Evolutionary conservation across 2,797 vertebrate species (phyloP), one percentile per base, ranked within the genome.

Genomic region (Podarcis lilfordi): DNA sequence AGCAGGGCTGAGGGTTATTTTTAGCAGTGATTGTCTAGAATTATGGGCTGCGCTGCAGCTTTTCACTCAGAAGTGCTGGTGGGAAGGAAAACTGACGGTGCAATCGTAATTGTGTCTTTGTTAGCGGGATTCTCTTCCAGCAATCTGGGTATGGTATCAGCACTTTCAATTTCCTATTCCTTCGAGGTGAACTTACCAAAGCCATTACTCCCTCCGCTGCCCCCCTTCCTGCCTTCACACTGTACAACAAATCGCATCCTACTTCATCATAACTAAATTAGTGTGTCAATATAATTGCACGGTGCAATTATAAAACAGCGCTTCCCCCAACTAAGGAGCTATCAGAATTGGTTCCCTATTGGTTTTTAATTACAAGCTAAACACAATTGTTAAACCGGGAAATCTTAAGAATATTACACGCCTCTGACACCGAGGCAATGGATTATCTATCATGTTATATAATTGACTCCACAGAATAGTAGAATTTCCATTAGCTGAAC

Each of bases 51-150:
- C 80, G 21, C 40, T 86, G 92, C 19, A 0, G 91, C 93, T 92
- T 88, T 95, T 93, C 86, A 85, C 87, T 89, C 85, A 88, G 90
- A 93, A 94, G 89, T 87, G 25, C 66, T 86, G 50, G 91, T 91
- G 91, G 86, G 87, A 93, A 94, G 88, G 10, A 88, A 93, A 93
- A 94, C 32, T 68, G 61, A 86, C 7, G 0, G 72, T 50, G 50
- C 91, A 85, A 11, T 77, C 89, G 78, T 95, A 94, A 94, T 93
- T 91, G 93, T 83, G 64, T 88, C 91, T 85, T 71, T 61, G 71
- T 88, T 88, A 86, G 88, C 91, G 91, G 93, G 82, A 27, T 93
- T 95, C 95, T 95, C 94, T 95, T 95, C 91, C 91, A 93, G 92
- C 92, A 93, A 88, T 83, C 89, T 75, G 80, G 91, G 82, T 77